Base-by-base conservation (phyloP, 2,797 vertebrate genomes). In the Megaceryle alcyon region DNA sequence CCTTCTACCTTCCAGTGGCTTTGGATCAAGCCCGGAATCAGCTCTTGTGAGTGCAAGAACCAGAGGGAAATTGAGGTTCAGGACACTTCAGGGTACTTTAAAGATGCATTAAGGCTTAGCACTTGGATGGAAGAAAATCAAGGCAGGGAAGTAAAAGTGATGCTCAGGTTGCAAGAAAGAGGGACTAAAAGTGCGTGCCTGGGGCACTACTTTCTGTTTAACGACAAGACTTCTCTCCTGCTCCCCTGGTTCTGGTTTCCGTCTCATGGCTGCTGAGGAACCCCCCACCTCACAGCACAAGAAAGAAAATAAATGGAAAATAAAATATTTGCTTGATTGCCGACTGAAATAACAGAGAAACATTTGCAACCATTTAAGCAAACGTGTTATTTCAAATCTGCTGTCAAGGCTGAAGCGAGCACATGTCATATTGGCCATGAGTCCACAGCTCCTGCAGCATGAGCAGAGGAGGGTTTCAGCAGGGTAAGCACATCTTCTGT, bases 221-320 rank as follows among this genome's bases (percentile, higher is more conserved):
- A 43, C 9, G 35, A 48, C 31, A 72, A 49, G n/a, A 82, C 51
- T 19, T 37, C 19, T 51, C 51, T 65, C 75, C 63, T 48, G 46
- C 41, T 88, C 13, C 31, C 17, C 44, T 63, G 71, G 76, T 80
- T 35, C 78, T 82, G 56, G 25, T 5, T 75, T 80, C 63, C 63
- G 35, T 78, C n/a, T 63, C 1, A 5, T 1, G 10, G n/a, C 65
- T 79, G 59, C 70, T 39, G 68, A 73, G 51, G 25, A 73, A n/a
- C 44, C 63, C 43, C 28, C 9, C 46, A 33, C 25, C 61, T 49
- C 4, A 3, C 33, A 44, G 65, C 65, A 83, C 14, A 69, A 33
- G 37, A 86, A 28, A 71, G 73, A 84, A 91, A 91, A 78, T 21
- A 65, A 81, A 53, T 43, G 48, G 75, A 71, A 85, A 94, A 76